Percentiles rank a stretch among this genome's conserved stretches.
Conservation (phyloP, 1,140 invertebrate genomes). For the Diplogasteroides magnus region DNA sequence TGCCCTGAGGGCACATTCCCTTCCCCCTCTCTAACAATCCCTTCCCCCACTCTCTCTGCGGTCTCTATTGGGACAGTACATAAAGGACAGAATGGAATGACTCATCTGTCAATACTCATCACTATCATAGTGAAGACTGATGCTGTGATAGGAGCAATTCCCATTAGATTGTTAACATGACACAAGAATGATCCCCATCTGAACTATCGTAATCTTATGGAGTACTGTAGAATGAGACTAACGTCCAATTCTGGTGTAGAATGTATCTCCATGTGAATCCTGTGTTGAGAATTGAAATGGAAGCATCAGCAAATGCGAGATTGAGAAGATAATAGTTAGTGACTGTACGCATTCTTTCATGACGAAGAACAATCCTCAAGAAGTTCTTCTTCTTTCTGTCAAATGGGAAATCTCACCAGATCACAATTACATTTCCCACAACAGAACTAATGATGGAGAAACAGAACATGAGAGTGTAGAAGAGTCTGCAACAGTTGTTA, state of each 20-base stretch:
- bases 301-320: slow-evolving; percentile 40
- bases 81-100: too few relatives aligned
- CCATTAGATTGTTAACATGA: slow-evolving; percentile 52
- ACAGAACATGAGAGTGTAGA: slow-evolving; percentile 40
- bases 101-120: slow-evolving; percentile 50
- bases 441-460: slow-evolving; percentile 34
- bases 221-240: slow-evolving; percentile 2
- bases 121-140: slow-evolving; percentile 54
- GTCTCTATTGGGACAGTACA: too few relatives aligned
- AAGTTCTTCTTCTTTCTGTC: background rate
- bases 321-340: slow-evolving; percentile 50
- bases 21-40: too few relatives aligned
- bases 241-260: slow-evolving; percentile 52
- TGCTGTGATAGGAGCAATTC: slow-evolving; percentile 54
- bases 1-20: too few relatives aligned
- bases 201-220: background rate
- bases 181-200: slow-evolving; percentile 44
- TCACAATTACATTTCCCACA: slow-evolving; percentile 41
- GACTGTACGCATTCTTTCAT: slow-evolving; percentile 50
- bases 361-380: slow-evolving; percentile 48
- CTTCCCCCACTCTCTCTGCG: too few relatives aligned
- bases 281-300: slow-evolving; percentile 50
- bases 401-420: slow-evolving; percentile 31
- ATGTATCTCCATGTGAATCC: slow-evolving; percentile 49
- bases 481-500: slow-evolving; percentile 30